A percentile compares a stretch with the other conserved stretches of the same genome.
phyloP scores from a whole-genome alignment of 1,140 invertebrate genomes.

The Apis florea region DNA sequence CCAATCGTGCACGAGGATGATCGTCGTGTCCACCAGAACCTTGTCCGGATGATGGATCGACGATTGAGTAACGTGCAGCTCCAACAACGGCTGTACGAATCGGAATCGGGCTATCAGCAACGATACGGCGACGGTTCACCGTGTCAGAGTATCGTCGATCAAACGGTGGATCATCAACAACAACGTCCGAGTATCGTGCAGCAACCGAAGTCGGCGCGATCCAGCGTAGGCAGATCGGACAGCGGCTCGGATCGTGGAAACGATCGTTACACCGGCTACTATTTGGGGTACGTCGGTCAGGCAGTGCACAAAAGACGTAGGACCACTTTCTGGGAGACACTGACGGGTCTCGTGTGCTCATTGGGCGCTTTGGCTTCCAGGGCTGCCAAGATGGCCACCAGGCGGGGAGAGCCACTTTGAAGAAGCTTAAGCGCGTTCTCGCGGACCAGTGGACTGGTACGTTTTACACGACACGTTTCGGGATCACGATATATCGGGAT shows the following conservation, averaged over 20 bases:
- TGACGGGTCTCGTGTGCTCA: slow-evolving; percentile 78
- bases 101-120: slow-evolving; percentile 37
- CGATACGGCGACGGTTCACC: slow-evolving; percentile 61
- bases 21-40: slow-evolving; percentile 69
- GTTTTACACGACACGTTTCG: background rate
- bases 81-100: slow-evolving; percentile 57
- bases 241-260: slow-evolving; percentile 40
- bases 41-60: slow-evolving; percentile 74
- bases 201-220: slow-evolving; percentile 64
- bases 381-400: slow-evolving; percentile 76
- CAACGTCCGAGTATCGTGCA: slow-evolving; percentile 61
- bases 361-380: slow-evolving; percentile 77
- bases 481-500: background rate
- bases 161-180: background rate
- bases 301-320: slow-evolving; percentile 66
- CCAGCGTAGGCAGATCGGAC: slow-evolving; percentile 45
- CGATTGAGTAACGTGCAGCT: slow-evolving; percentile 74
- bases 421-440: slow-evolving; percentile 10
- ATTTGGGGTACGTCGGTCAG: slow-evolving; percentile 60
- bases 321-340: slow-evolving; percentile 76
- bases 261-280: slow-evolving; percentile 53
- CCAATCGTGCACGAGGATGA: slow-evolving; percentile 64
- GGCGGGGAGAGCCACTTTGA: slow-evolving; percentile 72
- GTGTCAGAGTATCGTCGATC: slow-evolving; percentile 50
- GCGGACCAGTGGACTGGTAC: slow-evolving; percentile 30